These are phyloP conservation scores for Berghia stephanieae DNA, from an alignment of 1,140 invertebrate species.

Conservation along the genomic window DNA sequence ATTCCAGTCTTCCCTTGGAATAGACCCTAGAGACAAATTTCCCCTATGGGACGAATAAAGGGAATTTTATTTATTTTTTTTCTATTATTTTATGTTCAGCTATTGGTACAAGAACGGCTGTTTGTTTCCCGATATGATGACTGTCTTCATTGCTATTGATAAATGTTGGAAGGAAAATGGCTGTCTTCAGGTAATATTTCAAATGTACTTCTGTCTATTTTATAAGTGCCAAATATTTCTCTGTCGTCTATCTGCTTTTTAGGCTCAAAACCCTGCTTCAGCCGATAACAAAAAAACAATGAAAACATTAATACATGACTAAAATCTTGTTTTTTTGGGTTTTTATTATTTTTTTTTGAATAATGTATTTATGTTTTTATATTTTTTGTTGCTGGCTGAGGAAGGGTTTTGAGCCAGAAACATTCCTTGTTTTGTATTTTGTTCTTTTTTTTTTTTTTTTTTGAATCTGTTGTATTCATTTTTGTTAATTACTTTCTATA, in stretches of 20 bases:
- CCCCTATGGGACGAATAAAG: not conserved
- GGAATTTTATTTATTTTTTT: not conserved
- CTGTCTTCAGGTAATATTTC: constrained; percentile 55
- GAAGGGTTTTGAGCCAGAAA: too few relatives aligned
- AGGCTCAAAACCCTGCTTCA: not conserved
- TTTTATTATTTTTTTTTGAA: too few relatives aligned
- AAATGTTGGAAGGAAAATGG: constrained; percentile 57
- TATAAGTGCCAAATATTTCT: not conserved
- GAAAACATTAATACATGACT: not conserved
- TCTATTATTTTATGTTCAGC: constrained; percentile 31
- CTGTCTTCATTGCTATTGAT: constrained; percentile 61
- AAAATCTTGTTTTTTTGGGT: too few relatives aligned
- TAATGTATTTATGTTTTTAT: too few relatives aligned
- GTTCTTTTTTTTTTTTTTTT: too few relatives aligned
- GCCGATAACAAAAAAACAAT: not conserved
- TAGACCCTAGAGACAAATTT: not conserved
- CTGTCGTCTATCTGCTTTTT: not conserved
- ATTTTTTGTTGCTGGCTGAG: too few relatives aligned
- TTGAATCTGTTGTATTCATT: too few relatives aligned
- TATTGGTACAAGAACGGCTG: constrained; percentile 65
- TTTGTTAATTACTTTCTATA: too few relatives aligned
- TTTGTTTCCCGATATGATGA: constrained; percentile 61
- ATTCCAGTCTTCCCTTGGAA: too few relatives aligned
- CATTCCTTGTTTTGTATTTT: too few relatives aligned
- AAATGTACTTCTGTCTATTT: not conserved